Evolutionary conservation across 2,797 vertebrate species (phyloP), one percentile per base, ranked within the genome.

Genomic region (Sebastiscus albofasciatus): DNA sequence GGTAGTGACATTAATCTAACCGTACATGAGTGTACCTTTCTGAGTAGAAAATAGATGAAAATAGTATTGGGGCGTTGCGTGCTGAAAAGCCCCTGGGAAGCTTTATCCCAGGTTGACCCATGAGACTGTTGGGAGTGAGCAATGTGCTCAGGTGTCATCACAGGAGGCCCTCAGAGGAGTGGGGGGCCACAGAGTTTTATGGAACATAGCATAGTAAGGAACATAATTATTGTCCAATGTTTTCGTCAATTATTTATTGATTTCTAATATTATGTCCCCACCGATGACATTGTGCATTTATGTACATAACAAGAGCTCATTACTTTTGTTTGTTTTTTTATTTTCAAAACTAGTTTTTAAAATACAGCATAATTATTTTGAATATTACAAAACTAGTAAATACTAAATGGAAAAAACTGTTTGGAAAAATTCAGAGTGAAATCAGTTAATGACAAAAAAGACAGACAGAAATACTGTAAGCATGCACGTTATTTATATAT

Each of bases 31-130:
- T 67, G 61, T 33, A 72, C 71, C 70, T 81, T 73, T 79, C 67
- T 79, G 81, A 75, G 60, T 2, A 80, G 22, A 77, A 66, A 54
- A 59, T 18, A 33, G 84, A 88, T 89, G 78, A 67, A 88, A 91
- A 90, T 76, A 82, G 82, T 24, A 71, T 54, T 55, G 58, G 33
- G 16, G 12, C 3, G 31, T 82, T 83, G 60, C 39, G 49, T 67
- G 64, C 60, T 54, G 75, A 74, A 83, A 81, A 82, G 52, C 68
- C 71, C 83, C 60, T 1, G 26, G 42, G 26, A 12, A 27, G 60
- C 39, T 83, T 71, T 84, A 70, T 79, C 79, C 81, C 74, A 69
- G 29, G 22, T 27, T 88, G 73, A 87, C 75, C 70, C 60, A 18
- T 56, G 4, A 24, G 36, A 16, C 55, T 73, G 7, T 2, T 27